These are phyloP conservation scores for Hemibagrus wyckioides DNA, from an alignment of 2,113 vertebrate species.

Conservation along the genomic window DNA sequence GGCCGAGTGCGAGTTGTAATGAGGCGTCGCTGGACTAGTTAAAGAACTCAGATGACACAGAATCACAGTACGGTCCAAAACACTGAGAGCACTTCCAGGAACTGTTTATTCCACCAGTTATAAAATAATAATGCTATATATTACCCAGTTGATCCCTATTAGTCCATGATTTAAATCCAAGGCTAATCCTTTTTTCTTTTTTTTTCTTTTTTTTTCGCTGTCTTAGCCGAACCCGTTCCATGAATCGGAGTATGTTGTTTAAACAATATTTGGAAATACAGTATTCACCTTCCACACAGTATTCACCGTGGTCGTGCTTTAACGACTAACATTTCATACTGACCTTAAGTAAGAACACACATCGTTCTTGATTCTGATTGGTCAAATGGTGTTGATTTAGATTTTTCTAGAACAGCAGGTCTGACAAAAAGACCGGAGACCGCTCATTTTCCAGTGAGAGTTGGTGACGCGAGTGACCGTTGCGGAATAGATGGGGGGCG, in stretches of 20 bases:
- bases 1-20: constrained; percentile 64
- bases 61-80: not conserved
- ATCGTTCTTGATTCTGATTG: not conserved
- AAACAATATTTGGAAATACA: not conserved
- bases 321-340: not conserved
- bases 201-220: not conserved
- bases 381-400: not conserved
- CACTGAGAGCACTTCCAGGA: not conserved
- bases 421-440: not conserved
- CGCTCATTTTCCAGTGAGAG: too few species aligned
- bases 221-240: not conserved
- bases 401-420: not conserved
- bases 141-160: not conserved
- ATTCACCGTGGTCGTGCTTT: not conserved
- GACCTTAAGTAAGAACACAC: not conserved
- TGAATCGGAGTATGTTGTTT: not conserved
- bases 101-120: constrained; percentile 20
- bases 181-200: not conserved
- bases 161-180: not conserved
- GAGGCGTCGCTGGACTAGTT: constrained; percentile 72
- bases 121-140: not conserved
- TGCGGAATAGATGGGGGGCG: too few species aligned
- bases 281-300: not conserved
- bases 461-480: too few species aligned
- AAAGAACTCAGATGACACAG: constrained; percentile 64